A percentile compares a stretch with the other conserved stretches of the same genome.
These are phyloP conservation scores for Siphamia tubifer DNA, from an alignment of 2,113 vertebrate species.

Conservation along the genomic window DNA sequence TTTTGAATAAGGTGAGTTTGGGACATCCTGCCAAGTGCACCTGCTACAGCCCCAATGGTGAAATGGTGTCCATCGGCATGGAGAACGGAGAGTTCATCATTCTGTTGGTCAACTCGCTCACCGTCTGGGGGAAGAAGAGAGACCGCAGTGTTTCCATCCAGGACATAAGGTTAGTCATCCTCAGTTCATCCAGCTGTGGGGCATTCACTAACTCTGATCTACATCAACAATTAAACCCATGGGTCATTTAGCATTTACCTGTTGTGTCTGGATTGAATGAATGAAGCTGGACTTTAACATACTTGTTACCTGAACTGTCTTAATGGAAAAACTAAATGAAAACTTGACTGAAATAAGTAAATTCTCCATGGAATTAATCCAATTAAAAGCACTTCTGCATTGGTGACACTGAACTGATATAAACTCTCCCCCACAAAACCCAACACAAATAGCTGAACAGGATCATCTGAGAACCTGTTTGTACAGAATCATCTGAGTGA, in stretches of 20 bases:
- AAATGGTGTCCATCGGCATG: conserved; percentile 96
- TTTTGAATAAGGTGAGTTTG: conserved; percentile 93
- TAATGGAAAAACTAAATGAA: too few species aligned
- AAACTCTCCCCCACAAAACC: too few species aligned
- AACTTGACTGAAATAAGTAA: too few species aligned
- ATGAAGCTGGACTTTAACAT: too few species aligned
- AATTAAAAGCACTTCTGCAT: neutral
- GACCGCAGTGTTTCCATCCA: conserved; percentile 94
- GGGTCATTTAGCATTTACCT: too few species aligned
- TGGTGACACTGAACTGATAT: too few species aligned
- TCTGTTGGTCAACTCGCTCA: conserved; percentile 91
- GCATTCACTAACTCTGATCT: neutral
- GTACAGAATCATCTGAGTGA: neutral
- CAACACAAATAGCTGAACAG: too few species aligned
- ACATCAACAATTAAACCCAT: neutral
- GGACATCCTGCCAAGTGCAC: conserved; percentile 90
- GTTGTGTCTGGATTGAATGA: too few species aligned
- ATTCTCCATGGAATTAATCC: too few species aligned
- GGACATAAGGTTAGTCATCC: conserved; percentile 86
- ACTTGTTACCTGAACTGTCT: too few species aligned
- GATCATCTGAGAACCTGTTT: neutral
- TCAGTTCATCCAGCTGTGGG: neutral
- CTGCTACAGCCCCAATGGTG: conserved; percentile 90
- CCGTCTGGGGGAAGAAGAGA: conserved; percentile 95
- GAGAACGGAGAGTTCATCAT: conserved; percentile 95